phyloP scores from a whole-genome alignment of 2,797 vertebrate species.

The Myotis planiceps region DNA sequence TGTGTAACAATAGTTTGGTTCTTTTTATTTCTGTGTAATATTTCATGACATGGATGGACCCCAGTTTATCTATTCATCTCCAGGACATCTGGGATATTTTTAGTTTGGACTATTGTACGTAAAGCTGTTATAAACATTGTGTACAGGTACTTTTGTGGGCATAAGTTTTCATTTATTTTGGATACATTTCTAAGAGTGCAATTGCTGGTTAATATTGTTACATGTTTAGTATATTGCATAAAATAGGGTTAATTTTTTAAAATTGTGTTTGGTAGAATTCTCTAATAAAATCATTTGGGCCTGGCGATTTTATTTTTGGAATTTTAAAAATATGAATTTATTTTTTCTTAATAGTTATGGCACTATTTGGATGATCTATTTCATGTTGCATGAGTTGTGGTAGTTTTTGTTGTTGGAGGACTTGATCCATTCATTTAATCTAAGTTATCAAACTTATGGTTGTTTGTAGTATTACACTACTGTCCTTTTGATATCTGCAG shows the following conservation, averaged over 20 bases:
- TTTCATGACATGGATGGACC: background rate
- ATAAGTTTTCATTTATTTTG: background rate
- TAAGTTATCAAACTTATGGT: background rate
- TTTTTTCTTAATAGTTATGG: background rate
- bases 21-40: background rate
- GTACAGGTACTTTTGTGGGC: background rate
- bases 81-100: background rate
- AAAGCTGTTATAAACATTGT: background rate
- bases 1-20: background rate
- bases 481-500: background rate
- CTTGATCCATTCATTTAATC: background rate
- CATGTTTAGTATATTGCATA: background rate
- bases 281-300: background rate
- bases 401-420: background rate
- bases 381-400: background rate
- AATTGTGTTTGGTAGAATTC: background rate
- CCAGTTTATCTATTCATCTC: background rate
- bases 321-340: background rate
- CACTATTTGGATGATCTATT: background rate
- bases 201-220: background rate
- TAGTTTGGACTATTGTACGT: background rate
- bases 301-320: background rate
- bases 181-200: background rate
- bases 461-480: background rate
- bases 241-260: background rate